Evolutionary conservation across 2,113 vertebrate genomes (phyloP), one percentile per base, ranked within the genome.

Genomic region (Nothocercus nigrocapillus): DNA sequence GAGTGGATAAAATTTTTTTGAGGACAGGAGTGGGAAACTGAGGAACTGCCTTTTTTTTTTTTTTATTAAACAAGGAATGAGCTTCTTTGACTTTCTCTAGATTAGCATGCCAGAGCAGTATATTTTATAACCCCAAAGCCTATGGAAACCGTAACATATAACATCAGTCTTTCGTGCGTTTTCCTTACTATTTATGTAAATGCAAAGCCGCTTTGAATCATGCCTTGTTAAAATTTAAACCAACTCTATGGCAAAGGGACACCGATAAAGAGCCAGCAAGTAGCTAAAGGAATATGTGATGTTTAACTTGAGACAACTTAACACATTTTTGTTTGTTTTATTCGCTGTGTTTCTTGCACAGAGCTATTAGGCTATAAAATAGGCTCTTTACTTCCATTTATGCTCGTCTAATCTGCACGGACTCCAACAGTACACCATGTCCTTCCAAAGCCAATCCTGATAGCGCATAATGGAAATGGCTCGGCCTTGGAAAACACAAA

Each of bases 301-400:
- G 70, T 77, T 88, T 90, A 82, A 90, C 62, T 59, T 58, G 80
- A 96, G 85, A 82, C 90, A 72, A 68, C 69, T 86, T 64, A 34
- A 90, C 54, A 27, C 84, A 51, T 81, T 88, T 91, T 67, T 68
- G 47, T 77, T 93, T 66, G 76, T 58, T 93, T 93, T 83, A 61
- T 83, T 90, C 69, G 58, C 58, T 2, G 0, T 27, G 42, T 69
- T 90, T 85, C 90, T 61, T 69, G 72, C 84, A 49, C 45, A 54
- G 77, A 85, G 76, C 38, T 77, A 84, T 9, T 51, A 28, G n/a
- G 81, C 53, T 66, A 77, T 62, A 12, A 36, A 83, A 88, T 75
- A 67, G 42, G 13, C 44, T 44, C 54, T 53, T 69, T 86, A 86
- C 90, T 85, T 90, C 66, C 51, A 72, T 88, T 83, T 96, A 56